Evolutionary conservation across 2,888 invertebrate species (phyloP).

Genomic region (Eristalinus sepulchralis): DNA sequence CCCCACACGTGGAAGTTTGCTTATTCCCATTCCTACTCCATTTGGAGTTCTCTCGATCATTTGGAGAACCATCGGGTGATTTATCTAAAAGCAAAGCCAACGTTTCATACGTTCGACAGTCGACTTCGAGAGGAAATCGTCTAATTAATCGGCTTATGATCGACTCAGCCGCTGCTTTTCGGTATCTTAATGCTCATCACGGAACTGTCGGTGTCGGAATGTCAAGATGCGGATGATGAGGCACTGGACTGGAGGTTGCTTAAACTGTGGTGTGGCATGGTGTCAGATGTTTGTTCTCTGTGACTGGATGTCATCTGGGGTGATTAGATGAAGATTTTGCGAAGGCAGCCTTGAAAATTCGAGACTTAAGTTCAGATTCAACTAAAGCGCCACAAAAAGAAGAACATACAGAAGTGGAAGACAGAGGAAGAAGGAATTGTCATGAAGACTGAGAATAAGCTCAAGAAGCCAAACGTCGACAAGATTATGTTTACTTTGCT

Average conservation of each 20-base stretch:
- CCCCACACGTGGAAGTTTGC: slow-evolving; percentile 6
- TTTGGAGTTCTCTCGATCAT: not conserved
- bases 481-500: too few species aligned
- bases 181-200: slow-evolving; percentile 51
- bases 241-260: not conserved
- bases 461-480: too few species aligned
- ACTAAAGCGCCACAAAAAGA: too few species aligned
- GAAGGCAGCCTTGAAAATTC: not conserved
- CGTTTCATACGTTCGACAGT: slow-evolving; percentile 32
- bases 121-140: slow-evolving; percentile 22
- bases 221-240: not conserved
- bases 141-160: slow-evolving; percentile 57
- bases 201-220: slow-evolving; percentile 17
- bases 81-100: not conserved
- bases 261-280: not conserved
- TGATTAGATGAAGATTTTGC: not conserved
- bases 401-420: too few species aligned
- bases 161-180: slow-evolving; percentile 10
- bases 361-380: too few species aligned
- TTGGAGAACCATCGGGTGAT: slow-evolving; percentile 10
- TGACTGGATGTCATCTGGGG: not conserved
- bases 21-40: not conserved
- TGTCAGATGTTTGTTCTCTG: not conserved
- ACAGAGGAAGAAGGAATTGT: too few species aligned
- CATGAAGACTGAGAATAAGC: too few species aligned